Percentiles rank a stretch among this genome's conserved stretches.
phyloP scores from a whole-genome alignment of 1,140 invertebrate species.

The Mesaphorura yosii region DNA sequence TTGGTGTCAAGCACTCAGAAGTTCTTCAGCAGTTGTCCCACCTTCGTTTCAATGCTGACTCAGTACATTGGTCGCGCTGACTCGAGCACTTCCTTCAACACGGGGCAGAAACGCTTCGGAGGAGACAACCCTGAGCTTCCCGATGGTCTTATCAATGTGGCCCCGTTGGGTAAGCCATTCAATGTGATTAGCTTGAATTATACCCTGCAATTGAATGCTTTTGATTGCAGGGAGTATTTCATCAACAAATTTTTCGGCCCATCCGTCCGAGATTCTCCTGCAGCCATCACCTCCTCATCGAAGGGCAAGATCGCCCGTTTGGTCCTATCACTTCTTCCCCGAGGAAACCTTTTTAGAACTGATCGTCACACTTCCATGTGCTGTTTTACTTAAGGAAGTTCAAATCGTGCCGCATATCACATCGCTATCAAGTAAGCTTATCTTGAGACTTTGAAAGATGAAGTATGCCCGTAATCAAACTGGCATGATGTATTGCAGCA shows the following conservation, averaged over 20 bases:
- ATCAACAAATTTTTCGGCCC: constrained; percentile 69
- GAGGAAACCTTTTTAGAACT: constrained; percentile 78
- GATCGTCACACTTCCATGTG: constrained; percentile 72
- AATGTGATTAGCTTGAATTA: constrained; percentile 24
- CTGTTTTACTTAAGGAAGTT: constrained; percentile 75
- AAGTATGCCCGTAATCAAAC: no score
- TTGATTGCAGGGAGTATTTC: constrained; percentile 51
- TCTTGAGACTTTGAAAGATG: no score
- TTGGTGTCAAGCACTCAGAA: constrained; percentile 21
- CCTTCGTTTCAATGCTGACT: constrained; percentile 27
- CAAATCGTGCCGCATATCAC: constrained; percentile 76
- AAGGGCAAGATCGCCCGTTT: constrained; percentile 69
- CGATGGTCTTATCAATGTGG: constrained; percentile 71
- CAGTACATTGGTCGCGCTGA: constrained; percentile 30
- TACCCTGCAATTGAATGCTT: background rate
- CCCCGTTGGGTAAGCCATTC: constrained; percentile 55
- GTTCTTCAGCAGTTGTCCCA: constrained; percentile 29
- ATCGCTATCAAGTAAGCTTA: constrained; percentile 54
- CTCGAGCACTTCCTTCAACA: constrained; percentile 16
- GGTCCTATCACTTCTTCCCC: constrained; percentile 86
- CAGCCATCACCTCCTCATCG: constrained; percentile 57
- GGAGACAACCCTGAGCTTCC: constrained; percentile 39
- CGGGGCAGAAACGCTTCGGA: constrained; percentile 25
- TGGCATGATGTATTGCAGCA: no score
- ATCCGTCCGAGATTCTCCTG: constrained; percentile 74